Evolutionary conservation across 2,888 invertebrate genomes (phyloP).

Genomic region (Eupithecia subfuscata): DNA sequence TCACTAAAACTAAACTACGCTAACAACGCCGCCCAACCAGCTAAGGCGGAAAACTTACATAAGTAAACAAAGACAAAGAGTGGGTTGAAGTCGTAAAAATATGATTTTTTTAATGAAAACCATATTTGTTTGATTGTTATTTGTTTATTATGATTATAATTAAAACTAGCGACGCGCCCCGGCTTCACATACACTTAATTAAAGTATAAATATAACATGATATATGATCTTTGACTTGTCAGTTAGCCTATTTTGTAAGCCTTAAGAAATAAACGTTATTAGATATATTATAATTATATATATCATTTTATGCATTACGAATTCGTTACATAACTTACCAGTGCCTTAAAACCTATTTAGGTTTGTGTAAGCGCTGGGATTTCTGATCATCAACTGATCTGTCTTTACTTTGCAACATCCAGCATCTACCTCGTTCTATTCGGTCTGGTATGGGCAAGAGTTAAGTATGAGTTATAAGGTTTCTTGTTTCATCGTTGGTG

Average conservation of each 20-base stretch:
- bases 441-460: neutral
- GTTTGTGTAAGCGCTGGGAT: neutral
- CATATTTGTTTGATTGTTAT: neutral
- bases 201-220: neutral
- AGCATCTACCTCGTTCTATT: neutral
- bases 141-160: neutral
- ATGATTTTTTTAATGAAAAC: neutral
- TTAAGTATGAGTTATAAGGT: neutral
- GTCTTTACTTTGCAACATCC: neutral
- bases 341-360: too few relatives aligned
- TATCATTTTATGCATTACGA: too few relatives aligned
- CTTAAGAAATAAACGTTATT: neutral
- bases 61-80: constrained; percentile 33
- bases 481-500: neutral
- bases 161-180: neutral
- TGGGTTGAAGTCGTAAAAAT: neutral
- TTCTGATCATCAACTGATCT: neutral
- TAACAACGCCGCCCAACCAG: constrained; percentile 9
- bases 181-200: neutral
- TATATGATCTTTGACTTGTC: neutral
- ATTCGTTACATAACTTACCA: too few relatives aligned
- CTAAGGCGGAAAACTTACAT: constrained; percentile 29
- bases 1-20: neutral
- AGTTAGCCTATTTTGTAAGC: neutral
- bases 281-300: too few relatives aligned